phyloP scores from a whole-genome alignment of 1,140 invertebrate genomes.

The Anastrepha ludens region DNA sequence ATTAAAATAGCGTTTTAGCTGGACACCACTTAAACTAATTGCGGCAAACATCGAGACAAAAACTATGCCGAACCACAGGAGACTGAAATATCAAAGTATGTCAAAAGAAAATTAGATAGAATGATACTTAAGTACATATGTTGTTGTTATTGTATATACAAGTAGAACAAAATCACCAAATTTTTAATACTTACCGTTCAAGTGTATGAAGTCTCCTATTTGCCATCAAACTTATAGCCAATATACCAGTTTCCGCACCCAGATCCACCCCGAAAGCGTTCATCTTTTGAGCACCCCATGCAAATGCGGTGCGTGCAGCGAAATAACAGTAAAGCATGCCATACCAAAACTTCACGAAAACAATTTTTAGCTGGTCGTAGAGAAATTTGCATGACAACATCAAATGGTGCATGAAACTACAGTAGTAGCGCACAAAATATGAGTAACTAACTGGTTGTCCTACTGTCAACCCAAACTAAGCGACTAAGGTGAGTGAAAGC shows the following conservation, averaged over 20 bases:
- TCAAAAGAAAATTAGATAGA: too few relatives aligned
- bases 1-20: constrained; percentile 72
- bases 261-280: constrained; percentile 60
- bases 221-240: constrained; percentile 64
- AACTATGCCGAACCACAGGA: constrained; percentile 64
- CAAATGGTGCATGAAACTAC: neutral
- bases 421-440: neutral
- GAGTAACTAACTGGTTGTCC: neutral
- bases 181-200: constrained; percentile 60
- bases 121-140: neutral
- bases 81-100: constrained; percentile 34
- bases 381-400: neutral
- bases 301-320: neutral
- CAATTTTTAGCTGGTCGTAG: neutral
- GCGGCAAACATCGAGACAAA: constrained; percentile 62
- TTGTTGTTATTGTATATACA: neutral
- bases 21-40: constrained; percentile 61
- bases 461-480: neutral
- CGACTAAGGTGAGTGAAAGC: neutral
- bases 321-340: neutral
- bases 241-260: constrained; percentile 65
- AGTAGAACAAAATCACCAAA: too few relatives aligned
- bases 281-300: neutral
- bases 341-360: neutral
- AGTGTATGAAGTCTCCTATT: constrained; percentile 61